phyloP scores from a whole-genome alignment of 2,797 vertebrate species.

The Clarias pachynema region DNA sequence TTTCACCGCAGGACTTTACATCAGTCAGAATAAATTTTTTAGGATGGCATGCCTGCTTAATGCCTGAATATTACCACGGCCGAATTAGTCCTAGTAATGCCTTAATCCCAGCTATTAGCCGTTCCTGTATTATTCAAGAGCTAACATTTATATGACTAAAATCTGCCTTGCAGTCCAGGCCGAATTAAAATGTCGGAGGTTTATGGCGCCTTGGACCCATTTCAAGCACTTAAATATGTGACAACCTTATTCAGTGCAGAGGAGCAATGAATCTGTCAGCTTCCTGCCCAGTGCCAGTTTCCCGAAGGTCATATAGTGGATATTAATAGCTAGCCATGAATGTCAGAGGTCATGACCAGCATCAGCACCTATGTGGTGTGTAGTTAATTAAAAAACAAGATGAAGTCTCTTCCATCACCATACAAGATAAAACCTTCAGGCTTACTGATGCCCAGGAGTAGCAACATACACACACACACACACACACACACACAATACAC shows the following conservation, averaged over 20 bases:
- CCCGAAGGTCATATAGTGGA: slow-evolving; percentile 63
- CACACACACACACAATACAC: slow-evolving; percentile 4
- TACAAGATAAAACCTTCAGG: slow-evolving; percentile 44
- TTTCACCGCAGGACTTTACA: slow-evolving; percentile 49
- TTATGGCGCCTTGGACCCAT: slow-evolving; percentile 65
- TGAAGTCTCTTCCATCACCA: slow-evolving; percentile 39
- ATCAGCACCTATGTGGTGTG: slow-evolving; percentile 60
- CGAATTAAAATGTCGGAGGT: slow-evolving; percentile 66
- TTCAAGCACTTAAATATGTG: slow-evolving; percentile 65
- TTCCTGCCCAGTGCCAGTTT: slow-evolving; percentile 54
- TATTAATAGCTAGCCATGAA: slow-evolving; percentile 61
- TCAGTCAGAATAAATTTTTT: slow-evolving; percentile 50
- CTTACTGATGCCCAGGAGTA: slow-evolving; percentile 37
- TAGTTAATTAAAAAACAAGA: slow-evolving; percentile 61
- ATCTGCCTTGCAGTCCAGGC: slow-evolving; percentile 66
- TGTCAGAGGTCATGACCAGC: slow-evolving; percentile 62
- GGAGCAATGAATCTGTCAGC: slow-evolving; percentile 67
- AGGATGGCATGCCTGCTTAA: slow-evolving; percentile 41
- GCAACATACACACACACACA: slow-evolving; percentile 3
- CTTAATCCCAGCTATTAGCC: slow-evolving; percentile 62
- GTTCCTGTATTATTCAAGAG: slow-evolving; percentile 64
- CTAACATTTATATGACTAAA: slow-evolving; percentile 65
- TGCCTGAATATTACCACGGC: slow-evolving; percentile 48
- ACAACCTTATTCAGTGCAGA: slow-evolving; percentile 68
- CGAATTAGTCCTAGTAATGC: slow-evolving; percentile 56